Evolutionary conservation across 2,797 vertebrate genomes (phyloP).

Genomic region (Pagetopsis macropterus): DNA sequence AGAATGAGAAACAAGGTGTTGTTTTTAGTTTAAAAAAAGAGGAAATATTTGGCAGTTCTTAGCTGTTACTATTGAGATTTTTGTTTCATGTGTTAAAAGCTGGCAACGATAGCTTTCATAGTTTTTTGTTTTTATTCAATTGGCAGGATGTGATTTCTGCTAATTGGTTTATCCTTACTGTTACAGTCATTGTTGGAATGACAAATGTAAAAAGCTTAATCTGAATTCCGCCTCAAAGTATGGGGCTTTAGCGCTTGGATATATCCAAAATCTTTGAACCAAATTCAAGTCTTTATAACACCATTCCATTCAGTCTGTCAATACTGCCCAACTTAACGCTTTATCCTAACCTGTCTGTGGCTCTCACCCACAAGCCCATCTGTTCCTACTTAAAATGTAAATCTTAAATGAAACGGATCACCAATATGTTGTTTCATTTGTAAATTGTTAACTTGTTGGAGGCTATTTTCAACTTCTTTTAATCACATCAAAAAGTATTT

Average conservation of each 20-base stretch:
- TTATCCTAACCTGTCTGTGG: background rate
- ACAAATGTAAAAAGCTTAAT: conserved; percentile 25
- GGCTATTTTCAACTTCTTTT: conserved; percentile 19
- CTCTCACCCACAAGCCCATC: background rate
- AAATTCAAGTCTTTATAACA: too few species aligned
- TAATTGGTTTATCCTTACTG: conserved; percentile 29
- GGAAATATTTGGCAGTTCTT: conserved; percentile 11
- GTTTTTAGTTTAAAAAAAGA: conserved; percentile 26
- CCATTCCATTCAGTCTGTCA: background rate
- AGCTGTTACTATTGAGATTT: conserved; percentile 35
- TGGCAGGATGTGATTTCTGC: conserved; percentile 5
- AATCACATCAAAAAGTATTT: background rate
- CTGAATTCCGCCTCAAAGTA: conserved; percentile 9
- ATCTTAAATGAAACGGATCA: background rate
- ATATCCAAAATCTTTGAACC: too few species aligned
- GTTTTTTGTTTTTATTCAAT: conserved; percentile 7
- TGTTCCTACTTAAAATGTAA: conserved; percentile 2
- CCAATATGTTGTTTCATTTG: background rate
- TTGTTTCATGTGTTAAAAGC: conserved; percentile 24
- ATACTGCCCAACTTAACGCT: background rate
- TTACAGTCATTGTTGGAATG: background rate
- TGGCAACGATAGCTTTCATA: conserved; percentile 23
- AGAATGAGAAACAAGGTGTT: conserved; percentile 23
- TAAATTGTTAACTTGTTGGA: background rate
- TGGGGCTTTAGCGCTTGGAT: too few species aligned